Conservation (phyloP, 2,797 vertebrate genomes). For the Carcharodon carcharias region DNA sequence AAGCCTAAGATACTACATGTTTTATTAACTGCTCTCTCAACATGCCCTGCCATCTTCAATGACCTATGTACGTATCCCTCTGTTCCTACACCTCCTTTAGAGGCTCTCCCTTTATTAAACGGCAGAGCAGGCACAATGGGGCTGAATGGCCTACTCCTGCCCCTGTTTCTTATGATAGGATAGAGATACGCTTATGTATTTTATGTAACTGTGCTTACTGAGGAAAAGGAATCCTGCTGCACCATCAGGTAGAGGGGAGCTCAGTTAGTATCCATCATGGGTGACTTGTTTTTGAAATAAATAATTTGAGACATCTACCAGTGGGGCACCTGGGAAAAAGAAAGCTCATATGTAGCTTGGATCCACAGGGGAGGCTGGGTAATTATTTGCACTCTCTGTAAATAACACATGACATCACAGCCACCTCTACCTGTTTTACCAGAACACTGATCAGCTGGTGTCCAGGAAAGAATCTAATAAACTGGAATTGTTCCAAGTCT, state of each 20-base stretch:
- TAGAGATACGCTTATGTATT: background rate
- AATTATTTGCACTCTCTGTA: constrained; percentile 12
- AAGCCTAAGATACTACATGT: no score
- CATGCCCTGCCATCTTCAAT: no score
- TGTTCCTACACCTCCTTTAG: no score
- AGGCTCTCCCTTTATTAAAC: no score
- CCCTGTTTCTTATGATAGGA: no score
- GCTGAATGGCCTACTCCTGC: no score
- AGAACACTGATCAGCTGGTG: background rate
- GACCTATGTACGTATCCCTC: no score
- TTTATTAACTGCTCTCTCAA: no score
- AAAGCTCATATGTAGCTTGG: background rate
- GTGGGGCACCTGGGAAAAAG: background rate
- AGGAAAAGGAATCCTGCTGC: background rate
- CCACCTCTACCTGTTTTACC: background rate
- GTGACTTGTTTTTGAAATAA: background rate
- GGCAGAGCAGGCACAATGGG: no score
- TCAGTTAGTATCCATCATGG: background rate
- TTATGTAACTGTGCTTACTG: background rate
- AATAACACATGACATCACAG: background rate
- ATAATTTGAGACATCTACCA: background rate
- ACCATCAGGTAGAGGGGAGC: background rate
- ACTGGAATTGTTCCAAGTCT: background rate
- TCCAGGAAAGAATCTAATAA: background rate
- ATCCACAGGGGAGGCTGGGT: background rate